Evolutionary conservation across 2,797 vertebrate genomes (phyloP), one percentile per base, ranked within the genome.

Genomic region (Sebastes oblongus): DNA sequence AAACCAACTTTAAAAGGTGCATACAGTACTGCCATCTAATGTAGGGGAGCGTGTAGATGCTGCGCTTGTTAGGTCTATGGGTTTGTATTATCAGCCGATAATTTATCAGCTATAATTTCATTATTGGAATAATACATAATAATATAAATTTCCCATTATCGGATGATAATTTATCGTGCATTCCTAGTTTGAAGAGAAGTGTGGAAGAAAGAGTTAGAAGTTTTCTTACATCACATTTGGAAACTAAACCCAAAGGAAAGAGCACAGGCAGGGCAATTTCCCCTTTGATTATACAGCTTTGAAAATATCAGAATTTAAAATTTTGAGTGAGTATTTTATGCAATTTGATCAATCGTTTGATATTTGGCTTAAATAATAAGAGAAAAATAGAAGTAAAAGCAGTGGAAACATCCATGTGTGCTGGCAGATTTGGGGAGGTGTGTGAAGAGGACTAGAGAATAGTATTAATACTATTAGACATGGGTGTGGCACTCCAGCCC

Each of bases 401-500:
- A 29, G 55, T 18, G 58, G 34, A 72, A 75, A 61, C 56, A 77
- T 62, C 36, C 3, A 12, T 54, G 39, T 16, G 59, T 46, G 67
- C 42, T 65, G 66, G 73, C 36, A 75, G 64, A 79, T 85, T 83
- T 69, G 36, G 36, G 71, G 46, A 59, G 64, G 22, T 76, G 78
- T 84, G 84, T 64, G 75, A 82, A 56, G 59, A 77, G 64, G 55
- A 71, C 29, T 46, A 36, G 54, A 72, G 83, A 89, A 86, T 88
- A 86, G 80, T 67, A 79, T 89, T 78, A 87, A 88, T 79, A 42
- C 80, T 81, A 85, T 81, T 82, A 89, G 83, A 89, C 82, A 80
- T 86, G 88, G 90, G 88, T 18, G 91, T 85, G 91, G 90, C 82
- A 66, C 78, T 60, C 8, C 69, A 77, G 71, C 84, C 72, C 74